These are phyloP conservation scores for Corythornis cristatus DNA, from an alignment of 2,113 vertebrate genomes.

Conservation along the genomic window DNA sequence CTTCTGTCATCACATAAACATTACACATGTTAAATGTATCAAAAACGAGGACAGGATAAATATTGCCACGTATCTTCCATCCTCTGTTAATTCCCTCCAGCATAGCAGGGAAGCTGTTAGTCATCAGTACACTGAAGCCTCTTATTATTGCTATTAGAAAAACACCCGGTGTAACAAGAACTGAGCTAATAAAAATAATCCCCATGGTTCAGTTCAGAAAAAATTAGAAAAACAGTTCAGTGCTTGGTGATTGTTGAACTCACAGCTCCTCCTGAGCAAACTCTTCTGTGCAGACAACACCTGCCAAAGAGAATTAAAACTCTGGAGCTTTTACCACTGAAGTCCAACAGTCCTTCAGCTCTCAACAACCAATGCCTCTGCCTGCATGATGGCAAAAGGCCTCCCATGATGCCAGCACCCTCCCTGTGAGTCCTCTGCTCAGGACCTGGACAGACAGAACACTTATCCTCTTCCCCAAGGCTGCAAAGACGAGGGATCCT, in stretches of 20 bases:
- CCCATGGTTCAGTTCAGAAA: background rate
- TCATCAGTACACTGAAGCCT: background rate
- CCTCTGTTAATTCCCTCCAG: background rate
- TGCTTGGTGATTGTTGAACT: background rate
- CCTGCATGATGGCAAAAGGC: background rate
- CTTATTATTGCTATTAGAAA: background rate
- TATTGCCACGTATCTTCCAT: background rate
- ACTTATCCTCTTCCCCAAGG: fast-evolving
- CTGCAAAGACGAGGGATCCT: background rate
- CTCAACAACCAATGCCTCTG: background rate
- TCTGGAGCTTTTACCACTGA: background rate
- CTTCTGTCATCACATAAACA: background rate
- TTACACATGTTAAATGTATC: background rate
- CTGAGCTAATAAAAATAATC: background rate
- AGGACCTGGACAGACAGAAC: background rate
- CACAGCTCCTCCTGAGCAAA: background rate
- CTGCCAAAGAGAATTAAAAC: fast-evolving
- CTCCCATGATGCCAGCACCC: background rate
- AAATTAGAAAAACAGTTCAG: background rate
- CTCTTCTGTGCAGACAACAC: too few relatives aligned
- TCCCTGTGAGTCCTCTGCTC: fast-evolving
- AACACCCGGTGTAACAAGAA: background rate
- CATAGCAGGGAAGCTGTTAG: background rate
- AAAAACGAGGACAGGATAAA: background rate
- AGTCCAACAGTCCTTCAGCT: background rate